Evolutionary conservation across 2,888 invertebrate genomes (phyloP).

Genomic region (Euplagia quadripunctaria): DNA sequence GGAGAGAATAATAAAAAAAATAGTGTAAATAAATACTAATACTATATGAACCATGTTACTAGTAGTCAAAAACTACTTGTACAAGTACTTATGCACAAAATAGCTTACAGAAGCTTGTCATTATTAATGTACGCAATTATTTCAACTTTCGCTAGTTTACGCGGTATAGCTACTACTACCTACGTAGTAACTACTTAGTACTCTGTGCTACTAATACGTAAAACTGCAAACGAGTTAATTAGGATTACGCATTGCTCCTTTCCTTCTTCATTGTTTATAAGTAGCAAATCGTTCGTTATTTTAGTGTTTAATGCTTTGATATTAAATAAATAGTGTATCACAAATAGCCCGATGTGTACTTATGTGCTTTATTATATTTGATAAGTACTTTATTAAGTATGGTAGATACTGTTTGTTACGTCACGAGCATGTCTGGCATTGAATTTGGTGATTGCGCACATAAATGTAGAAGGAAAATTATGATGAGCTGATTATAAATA

Average conservation of each 20-base stretch:
- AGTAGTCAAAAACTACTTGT: no score
- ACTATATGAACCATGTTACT: no score
- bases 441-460: conserved; percentile 4
- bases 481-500: neutral
- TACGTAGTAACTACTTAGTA: no score
- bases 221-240: conserved; percentile 10
- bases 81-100: no score
- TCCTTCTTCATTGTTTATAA: conserved; percentile 20
- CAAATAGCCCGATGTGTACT: neutral
- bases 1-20: no score
- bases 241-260: conserved; percentile 15
- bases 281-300: conserved; percentile 18
- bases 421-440: neutral
- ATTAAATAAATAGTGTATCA: no score
- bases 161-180: conserved; percentile 2
- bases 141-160: conserved; percentile 28
- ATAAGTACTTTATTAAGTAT: neutral
- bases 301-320: neutral
- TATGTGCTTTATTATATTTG: conserved; percentile 11
- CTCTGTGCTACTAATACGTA: neutral
- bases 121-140: conserved; percentile 5
- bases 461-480: neutral
- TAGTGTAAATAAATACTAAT: no score
- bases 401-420: neutral
- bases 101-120: no score